Conservation (phyloP, 2,888 invertebrate species). For the Busseola fusca region DNA sequence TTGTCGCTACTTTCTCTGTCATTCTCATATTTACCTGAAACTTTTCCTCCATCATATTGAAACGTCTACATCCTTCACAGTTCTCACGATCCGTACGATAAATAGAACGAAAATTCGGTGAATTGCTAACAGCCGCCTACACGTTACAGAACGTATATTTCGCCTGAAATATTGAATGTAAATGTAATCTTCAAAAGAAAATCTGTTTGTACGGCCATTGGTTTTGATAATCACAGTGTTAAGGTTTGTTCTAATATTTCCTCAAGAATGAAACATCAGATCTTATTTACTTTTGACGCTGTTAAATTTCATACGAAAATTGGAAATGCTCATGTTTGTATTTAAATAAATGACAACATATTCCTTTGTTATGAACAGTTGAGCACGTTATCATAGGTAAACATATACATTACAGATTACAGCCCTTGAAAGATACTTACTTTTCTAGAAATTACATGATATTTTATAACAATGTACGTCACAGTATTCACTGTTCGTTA, state of each 20-base stretch:
- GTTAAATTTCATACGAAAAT: neutral
- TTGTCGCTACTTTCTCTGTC: constrained; percentile 14
- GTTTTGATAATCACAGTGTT: constrained; percentile 29
- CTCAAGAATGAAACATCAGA: constrained; percentile 1
- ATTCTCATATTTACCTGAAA: constrained; percentile 43
- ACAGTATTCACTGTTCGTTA: constrained; percentile 8
- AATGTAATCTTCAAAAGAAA: constrained; percentile 56
- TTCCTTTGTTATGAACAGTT: constrained; percentile 11
- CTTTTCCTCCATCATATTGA: constrained; percentile 53
- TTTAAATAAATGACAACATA: constrained; percentile 9
- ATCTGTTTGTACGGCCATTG: constrained; percentile 28
- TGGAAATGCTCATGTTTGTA: constrained; percentile 9
- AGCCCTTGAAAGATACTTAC: constrained; percentile 38
- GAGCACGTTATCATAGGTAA: constrained; percentile 36
- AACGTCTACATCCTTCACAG: constrained; percentile 41
- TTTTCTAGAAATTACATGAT: constrained; percentile 26
- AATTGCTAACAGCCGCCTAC: constrained; percentile 50
- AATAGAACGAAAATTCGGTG: constrained; percentile 59
- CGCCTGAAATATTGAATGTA: constrained; percentile 50
- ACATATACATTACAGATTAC: constrained; percentile 22
- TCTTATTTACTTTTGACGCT: neutral
- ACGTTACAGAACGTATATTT: constrained; percentile 40
- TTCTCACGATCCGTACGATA: constrained; percentile 55
- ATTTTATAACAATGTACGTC: constrained; percentile 14
- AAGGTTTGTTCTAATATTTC: constrained; percentile 17